A percentile compares a stretch with the other conserved stretches of the same genome.
Evolutionary conservation across 2,888 invertebrate genomes (phyloP).

Genomic region (Heliconius ethilla): DNA sequence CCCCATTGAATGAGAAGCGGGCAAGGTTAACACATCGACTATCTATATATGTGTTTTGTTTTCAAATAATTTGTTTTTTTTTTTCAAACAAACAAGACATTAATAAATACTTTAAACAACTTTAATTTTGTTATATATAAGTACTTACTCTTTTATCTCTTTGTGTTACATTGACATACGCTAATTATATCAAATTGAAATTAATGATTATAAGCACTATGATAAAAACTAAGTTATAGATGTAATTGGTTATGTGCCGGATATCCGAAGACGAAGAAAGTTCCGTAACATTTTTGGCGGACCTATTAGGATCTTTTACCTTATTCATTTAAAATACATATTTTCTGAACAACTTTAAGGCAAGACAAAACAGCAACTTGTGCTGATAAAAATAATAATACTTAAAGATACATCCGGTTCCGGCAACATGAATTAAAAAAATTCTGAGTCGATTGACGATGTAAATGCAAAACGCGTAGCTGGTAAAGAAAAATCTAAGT

Average conservation of each 20-base stretch:
- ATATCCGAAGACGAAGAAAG: too few species aligned
- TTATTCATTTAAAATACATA: too few species aligned
- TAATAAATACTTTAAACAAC: background rate
- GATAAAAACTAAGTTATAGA: background rate
- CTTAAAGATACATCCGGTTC: background rate
- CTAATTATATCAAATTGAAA: background rate
- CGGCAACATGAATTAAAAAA: background rate
- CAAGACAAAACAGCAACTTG: too few species aligned
- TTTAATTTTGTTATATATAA: background rate
- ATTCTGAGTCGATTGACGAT: background rate
- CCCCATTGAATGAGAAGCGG: conserved; percentile 9
- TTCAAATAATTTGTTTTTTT: background rate
- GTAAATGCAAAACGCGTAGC: background rate
- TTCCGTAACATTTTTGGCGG: too few species aligned
- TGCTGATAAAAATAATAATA: background rate
- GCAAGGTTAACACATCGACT: background rate
- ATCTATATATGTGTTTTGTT: background rate
- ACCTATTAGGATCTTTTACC: too few species aligned
- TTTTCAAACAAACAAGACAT: background rate
- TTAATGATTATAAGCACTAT: background rate
- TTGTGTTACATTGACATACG: background rate
- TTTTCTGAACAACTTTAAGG: too few species aligned
- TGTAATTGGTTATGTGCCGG: too few species aligned
- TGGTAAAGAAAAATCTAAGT: background rate
- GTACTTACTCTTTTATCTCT: background rate